Evolutionary conservation across 2,113 vertebrate species (phyloP), one percentile per base, ranked within the genome.

Genomic region (Campylorhamphus procurvoides): DNA sequence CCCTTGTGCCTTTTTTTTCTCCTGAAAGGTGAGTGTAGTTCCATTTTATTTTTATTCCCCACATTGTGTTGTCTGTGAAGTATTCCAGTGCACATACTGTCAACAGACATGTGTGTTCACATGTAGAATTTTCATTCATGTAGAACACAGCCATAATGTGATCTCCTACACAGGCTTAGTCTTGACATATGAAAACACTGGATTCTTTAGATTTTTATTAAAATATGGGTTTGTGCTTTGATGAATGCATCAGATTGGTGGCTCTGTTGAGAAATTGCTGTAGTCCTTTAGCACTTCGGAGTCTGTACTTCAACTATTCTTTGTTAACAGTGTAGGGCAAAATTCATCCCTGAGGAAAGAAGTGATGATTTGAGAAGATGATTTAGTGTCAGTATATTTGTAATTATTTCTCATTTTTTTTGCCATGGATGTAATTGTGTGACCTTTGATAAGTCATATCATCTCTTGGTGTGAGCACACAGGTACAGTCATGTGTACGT

Each of bases 1-100:
- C 87, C 37, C 44, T 97, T 93, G 71, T 97, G 85, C 84, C 74
- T 78, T 92, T 92, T 78, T 92, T 91, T 77, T 69, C 76, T 9
- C 69, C 90, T 93, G 89, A 90, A 94, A 93, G 77, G 91, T 96
- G 78, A 44, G 81, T 97, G 92, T 97, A 97, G 94, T 91, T 97
- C 71, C 91, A 91, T 97, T 80, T 95, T 84, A 28, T 46, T 95
- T 88, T 93, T 71, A 37, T 84, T 93, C 56, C 86, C 67, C 35
- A 2, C 94, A 82, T 95, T n/a, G 50, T 91, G 94, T 89, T 95
- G 81, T 92, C 64, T 97, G 90, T 97, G 72, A 82, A 85, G 63
- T 96, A 95, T 93, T 94, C 76, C 58, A 87, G 94, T 87, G 73
- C 78, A 33, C 92, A 74, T 94, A 82, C 94, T 91, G 96, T 96